Conservation (phyloP, 2,888 invertebrate species). For the Nymphalis c-album region DNA sequence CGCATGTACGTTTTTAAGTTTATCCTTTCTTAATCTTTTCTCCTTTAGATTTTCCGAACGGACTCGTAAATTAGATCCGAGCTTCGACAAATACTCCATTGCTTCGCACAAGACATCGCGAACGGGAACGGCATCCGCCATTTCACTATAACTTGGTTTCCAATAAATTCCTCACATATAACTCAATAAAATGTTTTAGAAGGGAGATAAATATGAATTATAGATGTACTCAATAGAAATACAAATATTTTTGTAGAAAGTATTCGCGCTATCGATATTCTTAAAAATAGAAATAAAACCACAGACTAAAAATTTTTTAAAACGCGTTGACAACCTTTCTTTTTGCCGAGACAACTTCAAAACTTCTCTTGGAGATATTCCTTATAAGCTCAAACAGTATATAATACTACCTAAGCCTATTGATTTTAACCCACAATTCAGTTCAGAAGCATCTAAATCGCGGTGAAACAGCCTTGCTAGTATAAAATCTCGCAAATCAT, state of each 20-base stretch:
- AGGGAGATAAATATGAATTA: neutral
- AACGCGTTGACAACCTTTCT: constrained; percentile 32
- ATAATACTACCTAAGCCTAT: constrained; percentile 21
- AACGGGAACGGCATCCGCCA: constrained; percentile 66
- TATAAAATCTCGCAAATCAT: constrained; percentile 16
- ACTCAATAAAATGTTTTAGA: neutral
- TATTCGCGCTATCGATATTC: constrained; percentile 37
- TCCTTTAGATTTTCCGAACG: constrained; percentile 67
- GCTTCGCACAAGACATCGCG: constrained; percentile 70
- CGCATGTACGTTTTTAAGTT: constrained; percentile 65
- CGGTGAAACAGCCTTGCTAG: constrained; percentile 15
- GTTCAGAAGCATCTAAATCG: constrained; percentile 15
- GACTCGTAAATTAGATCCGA: constrained; percentile 67
- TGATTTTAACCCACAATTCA: constrained; percentile 32
- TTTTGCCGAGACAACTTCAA: constrained; percentile 13
- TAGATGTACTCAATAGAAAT: neutral
- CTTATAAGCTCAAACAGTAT: neutral
- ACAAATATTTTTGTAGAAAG: constrained; percentile 18
- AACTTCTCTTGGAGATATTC: neutral
- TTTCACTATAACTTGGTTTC: constrained; percentile 45
- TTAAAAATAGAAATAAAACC: constrained; percentile 55
- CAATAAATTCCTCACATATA: constrained; percentile 24
- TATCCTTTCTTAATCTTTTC: constrained; percentile 63
- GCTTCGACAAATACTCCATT: constrained; percentile 73
- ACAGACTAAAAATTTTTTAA: constrained; percentile 61